Percentiles rank a stretch among this genome's conserved stretches.
Conservation (phyloP, 1,140 invertebrate species). For the Harpegnathos saltator region DNA sequence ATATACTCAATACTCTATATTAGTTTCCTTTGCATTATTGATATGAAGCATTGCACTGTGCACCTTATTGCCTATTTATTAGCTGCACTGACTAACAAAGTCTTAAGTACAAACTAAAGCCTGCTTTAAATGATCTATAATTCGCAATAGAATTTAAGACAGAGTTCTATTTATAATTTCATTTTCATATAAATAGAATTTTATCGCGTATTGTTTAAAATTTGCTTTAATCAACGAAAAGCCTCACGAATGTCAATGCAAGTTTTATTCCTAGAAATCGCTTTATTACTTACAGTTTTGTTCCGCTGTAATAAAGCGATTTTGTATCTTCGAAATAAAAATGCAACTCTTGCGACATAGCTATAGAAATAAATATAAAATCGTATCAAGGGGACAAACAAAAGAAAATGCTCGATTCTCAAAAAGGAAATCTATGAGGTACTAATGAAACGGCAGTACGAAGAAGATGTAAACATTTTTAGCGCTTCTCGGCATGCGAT, state of each 20-base stretch:
- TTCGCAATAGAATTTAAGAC: too few relatives aligned
- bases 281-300: neutral
- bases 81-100: neutral
- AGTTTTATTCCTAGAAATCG: neutral
- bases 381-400: neutral
- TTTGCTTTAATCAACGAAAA: neutral
- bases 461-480: neutral
- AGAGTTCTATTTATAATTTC: too few relatives aligned
- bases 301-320: neutral
- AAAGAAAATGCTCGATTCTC: neutral
- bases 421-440: neutral
- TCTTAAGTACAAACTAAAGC: slow-evolving; percentile 38
- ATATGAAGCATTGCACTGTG: slow-evolving; percentile 12
- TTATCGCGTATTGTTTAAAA: too few relatives aligned
- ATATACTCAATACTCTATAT: neutral
- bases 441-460: slow-evolving; percentile 19
- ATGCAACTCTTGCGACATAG: neutral
- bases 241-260: neutral
- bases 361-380: slow-evolving; percentile 37
- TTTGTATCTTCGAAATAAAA: slow-evolving; percentile 2
- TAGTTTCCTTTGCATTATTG: neutral
- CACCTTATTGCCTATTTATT: neutral
- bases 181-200: too few relatives aligned
- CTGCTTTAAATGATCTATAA: too few relatives aligned
- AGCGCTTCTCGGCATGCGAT: neutral